Evolutionary conservation across 2,113 vertebrate species (phyloP), one percentile per base, ranked within the genome.

Genomic region (Suncus etruscus): DNA sequence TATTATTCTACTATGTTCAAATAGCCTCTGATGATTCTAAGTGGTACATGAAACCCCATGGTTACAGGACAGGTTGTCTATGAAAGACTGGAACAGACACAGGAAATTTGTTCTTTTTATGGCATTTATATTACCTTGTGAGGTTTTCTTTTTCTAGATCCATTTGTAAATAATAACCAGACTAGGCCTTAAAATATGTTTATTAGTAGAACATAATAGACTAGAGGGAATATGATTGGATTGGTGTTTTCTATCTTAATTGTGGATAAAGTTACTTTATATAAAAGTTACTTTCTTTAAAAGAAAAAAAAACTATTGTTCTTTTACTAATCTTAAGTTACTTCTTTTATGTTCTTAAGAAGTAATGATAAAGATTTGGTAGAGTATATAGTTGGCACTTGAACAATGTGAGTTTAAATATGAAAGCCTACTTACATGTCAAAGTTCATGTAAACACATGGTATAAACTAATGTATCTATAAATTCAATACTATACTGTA

Each of bases 331-430:
- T 58, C 25, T 50, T 6, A 2, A 78, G 68, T 45, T 85, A 54
- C 3, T 65, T 94, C 45, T 50, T 8, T 65, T n/a, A 45, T 8
- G 12, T 66, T 88, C 45, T 92, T 58, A 7, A 75, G 61, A 8
- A 92, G 93, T 20, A 58, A 80, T 81, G 65, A 2, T 50, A 75
- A 83, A 45, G 39, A 90, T 12, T 61, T 18, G 81, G 24, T 11
- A 27, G 0, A 73, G 25, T 81, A 18, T 20, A 70, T 15, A 70
- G 68, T 18, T 70, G 14, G 18, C 68, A 12, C 68, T 70, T 27
- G 11, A 69, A n/a, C 68, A 70, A 70, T 7, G 20, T 70, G 69
- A 18, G 6, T 32, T 70, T 18, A 31, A 70, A 31, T 70, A 1
- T 70, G 69, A 32, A 18, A 5, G 31, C 4, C 31, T 29, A 32